phyloP scores from a whole-genome alignment of 2,113 vertebrate species.

The Corvus moneduloides region DNA sequence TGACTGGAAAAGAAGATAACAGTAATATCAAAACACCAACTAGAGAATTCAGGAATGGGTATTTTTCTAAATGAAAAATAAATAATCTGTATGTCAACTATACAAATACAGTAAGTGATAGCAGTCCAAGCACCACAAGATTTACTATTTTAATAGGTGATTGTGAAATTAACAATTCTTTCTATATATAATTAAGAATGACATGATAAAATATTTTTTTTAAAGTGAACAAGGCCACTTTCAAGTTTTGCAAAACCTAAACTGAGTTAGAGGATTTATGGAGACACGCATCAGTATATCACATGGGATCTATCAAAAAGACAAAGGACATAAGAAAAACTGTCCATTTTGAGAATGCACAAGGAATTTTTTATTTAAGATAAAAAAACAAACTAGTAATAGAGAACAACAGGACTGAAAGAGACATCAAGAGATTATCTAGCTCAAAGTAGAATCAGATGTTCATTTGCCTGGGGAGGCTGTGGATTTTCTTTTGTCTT shows the following conservation, averaged over 20 bases:
- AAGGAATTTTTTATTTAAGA: not conserved
- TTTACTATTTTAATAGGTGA: not conserved
- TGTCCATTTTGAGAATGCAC: not conserved
- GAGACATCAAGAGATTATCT: not conserved
- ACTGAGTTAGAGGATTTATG: not conserved
- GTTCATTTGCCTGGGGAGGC: not conserved
- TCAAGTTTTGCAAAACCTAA: not conserved
- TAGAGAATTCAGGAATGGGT: not conserved
- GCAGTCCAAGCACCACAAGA: not conserved
- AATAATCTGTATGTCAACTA: not conserved
- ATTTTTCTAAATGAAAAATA: not conserved
- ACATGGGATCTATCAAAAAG: not conserved
- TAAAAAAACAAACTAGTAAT: not conserved
- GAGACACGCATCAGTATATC: not conserved
- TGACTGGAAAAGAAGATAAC: slow-evolving; percentile 11
- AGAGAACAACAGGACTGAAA: not conserved
- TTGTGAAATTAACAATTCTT: not conserved
- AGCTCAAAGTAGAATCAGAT: not conserved
- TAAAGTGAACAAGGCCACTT: not conserved
- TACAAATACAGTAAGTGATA: not conserved
- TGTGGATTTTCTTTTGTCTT: not conserved
- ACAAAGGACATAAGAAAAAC: not conserved
- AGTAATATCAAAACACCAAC: not conserved
- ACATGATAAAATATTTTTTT: not conserved
- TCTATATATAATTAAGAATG: not conserved